These are phyloP conservation scores for Hypomecis punctinalis DNA, from an alignment of 2,888 invertebrate species.

Conservation along the genomic window DNA sequence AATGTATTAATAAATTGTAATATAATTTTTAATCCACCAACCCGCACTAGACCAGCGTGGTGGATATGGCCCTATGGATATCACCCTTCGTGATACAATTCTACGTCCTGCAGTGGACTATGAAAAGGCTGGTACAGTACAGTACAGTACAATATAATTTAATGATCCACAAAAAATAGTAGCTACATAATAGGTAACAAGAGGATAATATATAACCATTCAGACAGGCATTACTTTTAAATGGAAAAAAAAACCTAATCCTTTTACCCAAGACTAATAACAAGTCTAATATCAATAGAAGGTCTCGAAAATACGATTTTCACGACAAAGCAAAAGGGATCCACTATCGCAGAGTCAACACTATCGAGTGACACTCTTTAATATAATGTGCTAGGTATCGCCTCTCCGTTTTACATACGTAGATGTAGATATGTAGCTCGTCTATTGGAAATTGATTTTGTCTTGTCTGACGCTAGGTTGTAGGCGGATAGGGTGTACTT, in stretches of 20 bases:
- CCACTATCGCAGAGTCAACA: conserved; percentile 50
- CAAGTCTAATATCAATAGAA: conserved; percentile 46
- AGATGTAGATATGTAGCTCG: conserved; percentile 21
- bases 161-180: no score
- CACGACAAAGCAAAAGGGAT: conserved; percentile 49
- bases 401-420: conserved; percentile 34
- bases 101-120: no score
- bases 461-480: conserved; percentile 37
- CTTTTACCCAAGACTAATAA: conserved; percentile 34
- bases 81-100: no score
- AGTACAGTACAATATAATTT: no score
- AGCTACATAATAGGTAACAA: no score
- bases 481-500: conserved; percentile 11
- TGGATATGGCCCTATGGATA: no score
- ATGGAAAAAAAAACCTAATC: conserved; percentile 21
- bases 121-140: no score
- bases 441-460: conserved; percentile 45
- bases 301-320: conserved; percentile 46
- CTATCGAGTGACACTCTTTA: conserved; percentile 50
- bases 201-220: no score
- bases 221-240: background rate
- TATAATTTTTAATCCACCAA: no score
- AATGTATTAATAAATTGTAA: no score
- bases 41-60: no score
- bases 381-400: conserved; percentile 45